phyloP scores from a whole-genome alignment of 2,888 invertebrate genomes.

The Caenorhabditis angaria region DNA sequence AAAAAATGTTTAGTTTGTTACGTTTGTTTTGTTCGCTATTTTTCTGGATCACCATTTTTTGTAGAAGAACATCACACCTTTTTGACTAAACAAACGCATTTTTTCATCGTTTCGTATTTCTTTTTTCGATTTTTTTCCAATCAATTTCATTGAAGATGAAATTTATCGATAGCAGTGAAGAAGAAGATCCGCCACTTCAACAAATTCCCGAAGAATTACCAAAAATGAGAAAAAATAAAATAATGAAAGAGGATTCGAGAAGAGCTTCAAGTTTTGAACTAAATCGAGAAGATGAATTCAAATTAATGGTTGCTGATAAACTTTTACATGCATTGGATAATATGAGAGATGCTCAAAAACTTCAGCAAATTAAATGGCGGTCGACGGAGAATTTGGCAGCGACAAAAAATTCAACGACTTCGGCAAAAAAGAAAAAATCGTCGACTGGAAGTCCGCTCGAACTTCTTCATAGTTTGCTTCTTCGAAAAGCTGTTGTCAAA shows the following conservation, averaged over 20 bases:
- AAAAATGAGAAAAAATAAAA: not conserved
- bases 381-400: not conserved
- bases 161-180: conserved; percentile 46
- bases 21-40: not conserved
- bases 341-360: conserved; percentile 42
- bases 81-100: conserved; percentile 3
- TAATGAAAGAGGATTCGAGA: conserved; percentile 6
- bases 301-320: conserved; percentile 55
- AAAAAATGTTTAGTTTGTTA: too few relatives aligned
- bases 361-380: not conserved
- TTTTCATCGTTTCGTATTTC: not conserved
- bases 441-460: conserved; percentile 21
- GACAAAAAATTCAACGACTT: not conserved
- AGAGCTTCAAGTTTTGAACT: conserved; percentile 40
- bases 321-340: conserved; percentile 57
- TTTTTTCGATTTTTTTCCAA: not conserved
- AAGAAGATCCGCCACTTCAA: conserved; percentile 38
- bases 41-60: not conserved
- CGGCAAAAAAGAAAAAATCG: not conserved
- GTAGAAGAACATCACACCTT: conserved; percentile 3
- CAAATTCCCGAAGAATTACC: conserved; percentile 17
- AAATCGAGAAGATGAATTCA: conserved; percentile 57
- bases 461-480: conserved; percentile 25
- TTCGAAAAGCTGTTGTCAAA: conserved; percentile 10
- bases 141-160: not conserved